These are phyloP conservation scores for Pristionchus fissidentatus DNA, from an alignment of 2,888 invertebrate species.

Conservation along the genomic window DNA sequence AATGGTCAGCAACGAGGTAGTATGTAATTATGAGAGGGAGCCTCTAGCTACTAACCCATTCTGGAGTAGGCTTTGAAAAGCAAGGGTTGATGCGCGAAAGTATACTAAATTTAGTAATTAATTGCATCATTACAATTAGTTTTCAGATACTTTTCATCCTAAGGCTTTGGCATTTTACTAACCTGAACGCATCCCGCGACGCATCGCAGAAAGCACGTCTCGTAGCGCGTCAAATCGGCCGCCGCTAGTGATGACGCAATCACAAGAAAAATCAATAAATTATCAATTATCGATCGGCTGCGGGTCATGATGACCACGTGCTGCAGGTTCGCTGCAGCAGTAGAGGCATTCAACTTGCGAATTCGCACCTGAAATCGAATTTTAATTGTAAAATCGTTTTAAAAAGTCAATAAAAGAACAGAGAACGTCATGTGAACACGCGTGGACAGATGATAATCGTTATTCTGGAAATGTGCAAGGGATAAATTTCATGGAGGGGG, in stretches of 20 bases:
- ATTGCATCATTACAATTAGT: not conserved
- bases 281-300: not conserved
- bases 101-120: not conserved
- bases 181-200: constrained; percentile 29
- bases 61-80: too few species aligned
- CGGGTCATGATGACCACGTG: not conserved
- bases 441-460: too few species aligned
- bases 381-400: too few species aligned
- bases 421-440: too few species aligned
- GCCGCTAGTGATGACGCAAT: not conserved
- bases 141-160: not conserved
- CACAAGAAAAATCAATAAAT: not conserved
- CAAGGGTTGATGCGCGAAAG: too few species aligned
- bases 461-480: too few species aligned
- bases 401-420: too few species aligned
- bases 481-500: too few species aligned
- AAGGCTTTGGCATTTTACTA: not conserved
- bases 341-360: not conserved
- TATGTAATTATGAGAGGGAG: too few species aligned
- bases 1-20: too few species aligned
- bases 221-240: constrained; percentile 30
- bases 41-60: too few species aligned
- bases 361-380: too few species aligned
- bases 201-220: constrained; percentile 44
- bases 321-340: not conserved